Evolutionary conservation across 1,140 invertebrate genomes (phyloP).

Genomic region (Formica selysi): DNA sequence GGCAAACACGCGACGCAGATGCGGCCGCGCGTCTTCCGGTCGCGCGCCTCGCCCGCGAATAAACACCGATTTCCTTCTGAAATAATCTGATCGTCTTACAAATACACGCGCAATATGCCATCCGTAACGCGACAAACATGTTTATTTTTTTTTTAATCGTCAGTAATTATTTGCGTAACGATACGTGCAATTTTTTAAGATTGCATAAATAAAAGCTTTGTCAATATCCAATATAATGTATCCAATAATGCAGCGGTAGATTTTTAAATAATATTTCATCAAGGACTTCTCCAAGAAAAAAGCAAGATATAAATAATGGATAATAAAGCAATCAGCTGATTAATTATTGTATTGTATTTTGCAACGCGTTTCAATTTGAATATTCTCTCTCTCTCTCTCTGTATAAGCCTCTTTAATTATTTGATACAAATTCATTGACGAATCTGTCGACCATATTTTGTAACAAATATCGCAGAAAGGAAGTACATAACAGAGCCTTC

Average conservation of each 20-base stretch:
- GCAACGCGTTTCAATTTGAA: neutral
- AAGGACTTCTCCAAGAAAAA: neutral
- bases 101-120: neutral
- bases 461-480: slow-evolving; percentile 40
- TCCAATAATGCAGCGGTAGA: neutral
- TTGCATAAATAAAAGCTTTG: slow-evolving; percentile 2
- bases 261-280: slow-evolving; percentile 10
- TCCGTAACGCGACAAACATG: neutral
- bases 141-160: slow-evolving; percentile 66
- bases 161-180: slow-evolving; percentile 24
- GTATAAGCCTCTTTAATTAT: neutral
- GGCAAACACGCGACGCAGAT: slow-evolving; percentile 65
- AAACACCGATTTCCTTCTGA: slow-evolving; percentile 67
- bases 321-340: neutral
- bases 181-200: neutral
- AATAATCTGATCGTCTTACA: slow-evolving; percentile 64
- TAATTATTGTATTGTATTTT: slow-evolving; percentile 6
- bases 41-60: slow-evolving; percentile 53
- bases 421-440: neutral
- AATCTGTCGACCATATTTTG: neutral
- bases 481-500: slow-evolving; percentile 11
- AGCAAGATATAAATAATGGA: neutral
- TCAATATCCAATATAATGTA: too few relatives aligned
- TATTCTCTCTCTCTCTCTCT: too few relatives aligned
- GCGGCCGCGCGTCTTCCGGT: slow-evolving; percentile 65